phyloP scores from a whole-genome alignment of 2,113 vertebrate genomes.

The Trogon melanurus region DNA sequence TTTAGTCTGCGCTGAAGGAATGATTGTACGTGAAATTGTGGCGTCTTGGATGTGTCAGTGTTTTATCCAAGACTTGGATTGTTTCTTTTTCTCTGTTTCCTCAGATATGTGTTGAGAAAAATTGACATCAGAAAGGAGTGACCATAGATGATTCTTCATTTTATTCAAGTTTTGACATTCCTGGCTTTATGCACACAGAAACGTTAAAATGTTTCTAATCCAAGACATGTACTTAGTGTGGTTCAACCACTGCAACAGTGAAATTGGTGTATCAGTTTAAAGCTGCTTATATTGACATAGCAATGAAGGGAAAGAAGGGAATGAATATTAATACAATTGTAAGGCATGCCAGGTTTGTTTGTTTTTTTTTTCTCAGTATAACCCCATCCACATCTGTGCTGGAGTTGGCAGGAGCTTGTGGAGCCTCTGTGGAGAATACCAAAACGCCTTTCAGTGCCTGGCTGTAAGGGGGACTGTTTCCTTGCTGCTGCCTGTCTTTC shows the following conservation, averaged over 20 bases:
- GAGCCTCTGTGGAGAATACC: not conserved
- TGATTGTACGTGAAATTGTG: not conserved
- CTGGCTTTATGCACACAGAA: not conserved
- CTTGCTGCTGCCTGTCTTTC: fast-evolving
- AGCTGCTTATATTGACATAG: not conserved
- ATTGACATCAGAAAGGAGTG: not conserved
- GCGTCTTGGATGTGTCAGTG: not conserved
- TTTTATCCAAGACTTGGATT: not conserved
- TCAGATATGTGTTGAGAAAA: not conserved
- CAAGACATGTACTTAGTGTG: not conserved
- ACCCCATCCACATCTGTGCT: not conserved
- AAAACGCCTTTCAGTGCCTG: fast-evolving
- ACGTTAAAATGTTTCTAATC: not conserved
- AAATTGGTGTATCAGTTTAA: not conserved
- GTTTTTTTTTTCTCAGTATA: not conserved
- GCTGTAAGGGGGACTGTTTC: not conserved
- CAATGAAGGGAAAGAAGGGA: not conserved
- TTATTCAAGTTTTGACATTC: not conserved
- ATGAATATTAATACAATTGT: conserved; percentile 1
- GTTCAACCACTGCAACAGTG: not conserved
- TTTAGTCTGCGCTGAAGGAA: not conserved
- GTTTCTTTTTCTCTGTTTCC: not conserved
- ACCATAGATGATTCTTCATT: not conserved
- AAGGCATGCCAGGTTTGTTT: not conserved
- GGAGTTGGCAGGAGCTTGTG: not conserved